phyloP scores from a whole-genome alignment of 2,888 invertebrate genomes.

The Punctoribates punctum region DNA sequence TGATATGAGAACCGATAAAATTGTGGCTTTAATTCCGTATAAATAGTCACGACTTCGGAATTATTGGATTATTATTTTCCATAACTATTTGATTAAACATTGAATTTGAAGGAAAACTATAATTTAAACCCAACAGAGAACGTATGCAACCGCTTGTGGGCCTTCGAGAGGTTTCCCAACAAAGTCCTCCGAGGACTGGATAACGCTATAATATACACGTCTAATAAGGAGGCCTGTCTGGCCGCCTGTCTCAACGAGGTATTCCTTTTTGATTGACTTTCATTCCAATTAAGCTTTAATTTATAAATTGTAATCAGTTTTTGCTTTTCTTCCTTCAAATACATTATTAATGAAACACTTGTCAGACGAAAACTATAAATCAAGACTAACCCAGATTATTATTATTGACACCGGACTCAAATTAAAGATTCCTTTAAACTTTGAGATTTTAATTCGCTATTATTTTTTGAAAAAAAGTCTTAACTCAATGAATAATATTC shows the following conservation, averaged over 20 bases:
- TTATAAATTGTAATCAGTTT: background rate
- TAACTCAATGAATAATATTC: no score
- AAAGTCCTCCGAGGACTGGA: conserved; percentile 84
- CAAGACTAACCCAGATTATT: background rate
- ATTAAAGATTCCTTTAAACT: background rate
- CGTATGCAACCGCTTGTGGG: conserved; percentile 85
- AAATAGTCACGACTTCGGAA: conserved; percentile 12
- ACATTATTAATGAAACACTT: background rate
- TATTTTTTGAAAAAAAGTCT: no score
- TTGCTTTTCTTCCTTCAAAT: background rate
- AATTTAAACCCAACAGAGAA: conserved; percentile 62
- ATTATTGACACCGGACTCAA: background rate
- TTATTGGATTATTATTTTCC: background rate
- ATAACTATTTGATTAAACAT: background rate
- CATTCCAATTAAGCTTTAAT: background rate
- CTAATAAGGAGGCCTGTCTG: conserved; percentile 87
- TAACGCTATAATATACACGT: conserved; percentile 86
- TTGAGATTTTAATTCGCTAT: no score
- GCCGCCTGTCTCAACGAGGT: conserved; percentile 89
- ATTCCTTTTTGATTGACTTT: conserved; percentile 47
- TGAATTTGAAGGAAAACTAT: background rate
- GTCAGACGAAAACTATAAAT: no score
- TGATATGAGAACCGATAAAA: background rate
- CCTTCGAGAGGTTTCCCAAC: conserved; percentile 87
- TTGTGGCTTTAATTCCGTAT: background rate